A percentile compares a stretch with the other conserved stretches of the same genome.
phyloP scores from a whole-genome alignment of 2,797 vertebrate genomes.

The Lutjanus argentimaculatus region DNA sequence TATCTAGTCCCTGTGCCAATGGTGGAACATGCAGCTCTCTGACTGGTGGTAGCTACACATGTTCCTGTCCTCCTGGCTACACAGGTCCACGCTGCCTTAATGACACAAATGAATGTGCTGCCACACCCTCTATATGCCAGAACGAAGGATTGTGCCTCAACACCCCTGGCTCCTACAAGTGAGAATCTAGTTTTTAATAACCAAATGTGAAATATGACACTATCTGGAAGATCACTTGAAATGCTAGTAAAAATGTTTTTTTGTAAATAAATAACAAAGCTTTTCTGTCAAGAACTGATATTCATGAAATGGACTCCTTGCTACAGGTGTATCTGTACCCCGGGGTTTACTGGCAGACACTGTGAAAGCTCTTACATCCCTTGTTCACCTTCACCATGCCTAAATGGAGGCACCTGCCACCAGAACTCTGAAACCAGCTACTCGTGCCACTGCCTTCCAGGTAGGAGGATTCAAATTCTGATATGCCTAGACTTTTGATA shows the following conservation, averaged over 20 bases:
- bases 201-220: neutral
- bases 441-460: slow-evolving; percentile 94
- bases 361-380: slow-evolving; percentile 91
- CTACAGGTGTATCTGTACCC: slow-evolving; percentile 86
- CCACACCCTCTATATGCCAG: slow-evolving; percentile 83
- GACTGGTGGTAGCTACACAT: slow-evolving; percentile 88
- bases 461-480: slow-evolving; percentile 69
- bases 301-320: neutral
- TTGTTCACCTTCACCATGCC: slow-evolving; percentile 92
- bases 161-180: slow-evolving; percentile 88
- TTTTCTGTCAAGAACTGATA: slow-evolving; percentile 1
- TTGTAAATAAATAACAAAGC: neutral
- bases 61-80: slow-evolving; percentile 89
- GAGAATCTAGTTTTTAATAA: slow-evolving; percentile 38
- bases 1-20: slow-evolving; percentile 91
- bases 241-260: neutral
- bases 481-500: neutral
- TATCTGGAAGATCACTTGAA: neutral
- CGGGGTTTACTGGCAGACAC: slow-evolving; percentile 89
- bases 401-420: slow-evolving; percentile 94
- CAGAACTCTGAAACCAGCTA: slow-evolving; percentile 90
- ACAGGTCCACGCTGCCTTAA: slow-evolving; percentile 89
- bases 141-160: slow-evolving; percentile 90
- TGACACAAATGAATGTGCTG: slow-evolving; percentile 92
- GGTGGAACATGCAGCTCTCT: slow-evolving; percentile 87